phyloP scores from a whole-genome alignment of 1,140 invertebrate genomes.

The Dysdera silvatica region DNA sequence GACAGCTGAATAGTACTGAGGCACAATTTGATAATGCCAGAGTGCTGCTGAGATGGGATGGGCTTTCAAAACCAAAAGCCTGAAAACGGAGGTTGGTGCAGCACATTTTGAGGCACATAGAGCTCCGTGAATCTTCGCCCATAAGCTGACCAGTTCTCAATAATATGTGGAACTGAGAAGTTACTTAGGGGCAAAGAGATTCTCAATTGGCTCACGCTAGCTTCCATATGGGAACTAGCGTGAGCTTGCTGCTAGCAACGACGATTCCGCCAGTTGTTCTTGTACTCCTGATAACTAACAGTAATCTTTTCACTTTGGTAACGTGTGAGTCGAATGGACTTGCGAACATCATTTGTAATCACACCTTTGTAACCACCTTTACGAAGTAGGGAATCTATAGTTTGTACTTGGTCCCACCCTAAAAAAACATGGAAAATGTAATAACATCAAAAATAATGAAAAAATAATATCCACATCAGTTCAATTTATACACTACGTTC shows the following conservation, averaged over 20 bases:
- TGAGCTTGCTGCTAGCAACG: constrained; percentile 28
- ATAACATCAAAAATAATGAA: too few species aligned
- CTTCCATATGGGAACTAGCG: constrained; percentile 17
- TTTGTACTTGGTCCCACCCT: constrained; percentile 96
- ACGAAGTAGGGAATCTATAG: constrained; percentile 91
- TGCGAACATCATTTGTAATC: constrained; percentile 78
- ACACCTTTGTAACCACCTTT: constrained; percentile 91
- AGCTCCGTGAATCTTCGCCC: too few species aligned
- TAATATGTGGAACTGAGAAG: background rate
- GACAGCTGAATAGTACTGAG: too few species aligned
- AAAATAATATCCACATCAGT: too few species aligned
- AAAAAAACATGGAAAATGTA: too few species aligned
- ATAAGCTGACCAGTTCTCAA: background rate
- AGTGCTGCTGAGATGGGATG: too few species aligned
- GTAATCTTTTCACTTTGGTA: constrained; percentile 85
- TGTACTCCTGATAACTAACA: constrained; percentile 73
- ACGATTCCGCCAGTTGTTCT: constrained; percentile 49
- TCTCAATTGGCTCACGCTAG: constrained; percentile 20
- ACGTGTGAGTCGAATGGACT: constrained; percentile 82
- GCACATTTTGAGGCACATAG: background rate
- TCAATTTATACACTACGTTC: too few species aligned
- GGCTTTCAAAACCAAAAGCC: constrained; percentile 19
- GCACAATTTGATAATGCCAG: too few species aligned
- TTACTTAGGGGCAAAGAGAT: background rate
- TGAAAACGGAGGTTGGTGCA: background rate